Conservation (phyloP, 2,888 invertebrate species). For the Folsomia candida region DNA sequence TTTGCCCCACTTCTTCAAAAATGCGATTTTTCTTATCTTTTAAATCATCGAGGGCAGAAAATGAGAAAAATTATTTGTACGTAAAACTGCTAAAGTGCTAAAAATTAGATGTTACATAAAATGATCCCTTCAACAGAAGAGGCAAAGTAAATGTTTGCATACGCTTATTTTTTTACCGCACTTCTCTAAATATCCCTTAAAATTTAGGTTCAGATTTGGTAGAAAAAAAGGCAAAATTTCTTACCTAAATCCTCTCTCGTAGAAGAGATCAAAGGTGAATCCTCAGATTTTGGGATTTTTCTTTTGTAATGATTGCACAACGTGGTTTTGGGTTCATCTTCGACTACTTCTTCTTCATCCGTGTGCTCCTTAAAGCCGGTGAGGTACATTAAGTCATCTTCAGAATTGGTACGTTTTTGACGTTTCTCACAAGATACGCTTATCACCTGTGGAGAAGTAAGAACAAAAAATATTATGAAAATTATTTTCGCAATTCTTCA, state of each 20-base stretch:
- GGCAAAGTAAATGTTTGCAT: no score
- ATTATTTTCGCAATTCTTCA: no score
- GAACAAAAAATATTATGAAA: not conserved
- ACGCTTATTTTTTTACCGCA: no score
- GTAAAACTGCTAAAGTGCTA: no score
- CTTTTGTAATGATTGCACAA: constrained; percentile 59
- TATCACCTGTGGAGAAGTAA: constrained; percentile 43
- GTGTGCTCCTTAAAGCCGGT: constrained; percentile 24
- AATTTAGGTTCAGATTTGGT: not conserved
- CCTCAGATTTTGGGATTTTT: constrained; percentile 62
- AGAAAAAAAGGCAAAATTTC: constrained; percentile 9
- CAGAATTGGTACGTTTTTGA: not conserved
- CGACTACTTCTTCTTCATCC: constrained; percentile 12
- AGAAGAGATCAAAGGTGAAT: constrained; percentile 51
- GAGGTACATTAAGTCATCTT: constrained; percentile 27
- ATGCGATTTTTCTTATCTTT: no score
- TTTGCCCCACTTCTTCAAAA: no score
- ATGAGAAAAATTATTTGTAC: no score
- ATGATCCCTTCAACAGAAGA: no score
- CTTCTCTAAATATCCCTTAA: no score
- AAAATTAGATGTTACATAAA: no score
- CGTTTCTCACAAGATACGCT: constrained; percentile 44
- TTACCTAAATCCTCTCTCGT: constrained; percentile 51
- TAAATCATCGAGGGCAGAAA: no score
- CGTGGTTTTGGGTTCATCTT: constrained; percentile 10